Percentiles rank a stretch among this genome's conserved stretches.
These are phyloP conservation scores for Gnathonemus echidnorhynchus DNA, from an alignment of 2,113 vertebrate species.

Conservation along the genomic window DNA sequence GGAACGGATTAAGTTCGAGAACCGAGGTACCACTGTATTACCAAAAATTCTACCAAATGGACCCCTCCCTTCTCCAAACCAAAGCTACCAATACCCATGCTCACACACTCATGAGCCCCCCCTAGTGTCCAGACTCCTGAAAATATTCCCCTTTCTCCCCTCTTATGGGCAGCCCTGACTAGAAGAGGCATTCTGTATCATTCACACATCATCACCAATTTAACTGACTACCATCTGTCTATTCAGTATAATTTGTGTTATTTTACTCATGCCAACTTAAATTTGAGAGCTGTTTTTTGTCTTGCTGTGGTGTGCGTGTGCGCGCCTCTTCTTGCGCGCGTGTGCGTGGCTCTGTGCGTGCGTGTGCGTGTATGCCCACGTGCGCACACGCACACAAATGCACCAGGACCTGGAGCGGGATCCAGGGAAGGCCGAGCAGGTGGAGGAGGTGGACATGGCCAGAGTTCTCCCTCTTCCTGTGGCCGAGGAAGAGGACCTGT, in stretches of 20 bases:
- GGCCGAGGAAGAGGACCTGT: slow-evolving; percentile 88
- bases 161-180: not conserved
- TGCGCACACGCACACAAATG: slow-evolving; percentile 3
- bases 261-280: not conserved
- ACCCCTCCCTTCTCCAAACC: not conserved
- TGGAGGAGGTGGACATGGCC: slow-evolving; percentile 83
- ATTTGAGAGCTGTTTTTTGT: not conserved
- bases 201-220: not conserved
- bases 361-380: not conserved
- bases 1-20: too few relatives aligned
- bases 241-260: not conserved
- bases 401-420: slow-evolving; percentile 78
- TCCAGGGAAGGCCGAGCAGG: slow-evolving; percentile 47
- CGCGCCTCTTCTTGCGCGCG: not conserved
- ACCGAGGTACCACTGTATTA: too few relatives aligned
- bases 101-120: not conserved
- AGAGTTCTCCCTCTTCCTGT: slow-evolving; percentile 82
- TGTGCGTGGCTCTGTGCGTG: not conserved
- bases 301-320: slow-evolving; percentile 9
- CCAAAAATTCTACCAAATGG: not conserved
- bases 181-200: not conserved
- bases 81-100: not conserved
- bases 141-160: not conserved
- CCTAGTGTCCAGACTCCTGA: not conserved
- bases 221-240: not conserved